Evolutionary conservation across 2,888 invertebrate genomes (phyloP).

Genomic region (Thumatha senex): DNA sequence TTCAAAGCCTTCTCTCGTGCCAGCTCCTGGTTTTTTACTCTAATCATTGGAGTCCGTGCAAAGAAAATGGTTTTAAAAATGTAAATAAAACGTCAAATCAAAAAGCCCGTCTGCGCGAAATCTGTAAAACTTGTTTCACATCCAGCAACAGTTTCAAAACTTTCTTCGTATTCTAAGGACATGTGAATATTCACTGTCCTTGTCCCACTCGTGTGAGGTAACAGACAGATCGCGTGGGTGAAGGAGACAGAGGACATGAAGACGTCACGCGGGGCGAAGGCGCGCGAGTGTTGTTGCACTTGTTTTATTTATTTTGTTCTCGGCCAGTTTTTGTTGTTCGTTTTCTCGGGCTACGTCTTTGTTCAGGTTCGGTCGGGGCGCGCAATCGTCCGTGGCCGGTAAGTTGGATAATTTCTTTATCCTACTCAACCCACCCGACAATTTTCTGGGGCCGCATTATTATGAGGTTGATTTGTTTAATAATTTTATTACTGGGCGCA

Average conservation of each 20-base stretch:
- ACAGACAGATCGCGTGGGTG: constrained; percentile 52
- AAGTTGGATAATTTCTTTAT: constrained; percentile 83
- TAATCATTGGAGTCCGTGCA: constrained; percentile 7
- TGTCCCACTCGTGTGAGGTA: constrained; percentile 45
- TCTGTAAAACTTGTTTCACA: constrained; percentile 80
- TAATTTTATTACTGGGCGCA: constrained; percentile 80
- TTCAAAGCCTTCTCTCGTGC: not conserved
- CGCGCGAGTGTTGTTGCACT: constrained; percentile 81
- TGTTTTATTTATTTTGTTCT: constrained; percentile 79
- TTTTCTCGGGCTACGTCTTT: constrained; percentile 78
- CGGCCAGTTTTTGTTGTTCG: constrained; percentile 61
- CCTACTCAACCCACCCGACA: constrained; percentile 74
- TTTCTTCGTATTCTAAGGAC: constrained; percentile 74
- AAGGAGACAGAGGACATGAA: constrained; percentile 75
- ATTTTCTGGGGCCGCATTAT: constrained; percentile 79
- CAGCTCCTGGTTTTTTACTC: constrained; percentile 3
- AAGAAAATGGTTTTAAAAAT: constrained; percentile 27
- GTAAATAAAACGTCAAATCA: constrained; percentile 53
- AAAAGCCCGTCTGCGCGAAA: constrained; percentile 73
- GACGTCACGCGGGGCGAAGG: constrained; percentile 80
- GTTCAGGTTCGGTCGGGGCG: constrained; percentile 66
- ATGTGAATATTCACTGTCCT: constrained; percentile 54
- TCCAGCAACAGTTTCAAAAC: constrained; percentile 74
- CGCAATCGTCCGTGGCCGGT: constrained; percentile 69
- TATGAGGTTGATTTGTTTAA: constrained; percentile 83